Conservation (phyloP, 2,888 invertebrate genomes). For the Drosophila pegasa region DNA sequence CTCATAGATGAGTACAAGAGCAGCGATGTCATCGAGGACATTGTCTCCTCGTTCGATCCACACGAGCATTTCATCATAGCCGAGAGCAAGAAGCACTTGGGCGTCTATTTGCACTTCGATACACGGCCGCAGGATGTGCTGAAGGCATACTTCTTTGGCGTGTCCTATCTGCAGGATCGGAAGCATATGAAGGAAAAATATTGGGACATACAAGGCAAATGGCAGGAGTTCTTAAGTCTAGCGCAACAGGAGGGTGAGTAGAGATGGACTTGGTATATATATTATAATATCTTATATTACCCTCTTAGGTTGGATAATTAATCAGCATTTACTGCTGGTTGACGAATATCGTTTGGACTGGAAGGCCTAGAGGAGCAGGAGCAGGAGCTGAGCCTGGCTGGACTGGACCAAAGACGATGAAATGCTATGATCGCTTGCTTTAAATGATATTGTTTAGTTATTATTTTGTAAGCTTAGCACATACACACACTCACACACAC, state of each 20-base stretch:
- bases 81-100: slow-evolving; percentile 83
- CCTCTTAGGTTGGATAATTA: slow-evolving; percentile 87
- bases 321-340: slow-evolving; percentile 86
- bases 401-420: slow-evolving; percentile 39
- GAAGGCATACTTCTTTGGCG: slow-evolving; percentile 85
- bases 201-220: slow-evolving; percentile 86
- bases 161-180: slow-evolving; percentile 85
- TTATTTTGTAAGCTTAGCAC: slow-evolving; percentile 24
- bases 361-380: slow-evolving; percentile 80
- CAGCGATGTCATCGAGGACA: slow-evolving; percentile 83
- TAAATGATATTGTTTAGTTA: slow-evolving; percentile 27
- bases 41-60: slow-evolving; percentile 85
- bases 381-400: not conserved
- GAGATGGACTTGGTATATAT: not conserved
- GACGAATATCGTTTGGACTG: slow-evolving; percentile 87
- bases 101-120: slow-evolving; percentile 85
- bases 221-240: slow-evolving; percentile 85
- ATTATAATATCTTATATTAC: not conserved
- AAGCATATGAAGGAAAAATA: slow-evolving; percentile 85
- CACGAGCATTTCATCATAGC: slow-evolving; percentile 85
- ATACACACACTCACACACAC: slow-evolving; percentile 23
- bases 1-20: slow-evolving; percentile 84
- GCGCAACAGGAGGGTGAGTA: slow-evolving; percentile 84
- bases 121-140: slow-evolving; percentile 84
- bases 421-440: slow-evolving; percentile 46